Evolutionary conservation across 1,140 invertebrate genomes (phyloP), one percentile per base, ranked within the genome.

Genomic region (Drosophila nannoptera): DNA sequence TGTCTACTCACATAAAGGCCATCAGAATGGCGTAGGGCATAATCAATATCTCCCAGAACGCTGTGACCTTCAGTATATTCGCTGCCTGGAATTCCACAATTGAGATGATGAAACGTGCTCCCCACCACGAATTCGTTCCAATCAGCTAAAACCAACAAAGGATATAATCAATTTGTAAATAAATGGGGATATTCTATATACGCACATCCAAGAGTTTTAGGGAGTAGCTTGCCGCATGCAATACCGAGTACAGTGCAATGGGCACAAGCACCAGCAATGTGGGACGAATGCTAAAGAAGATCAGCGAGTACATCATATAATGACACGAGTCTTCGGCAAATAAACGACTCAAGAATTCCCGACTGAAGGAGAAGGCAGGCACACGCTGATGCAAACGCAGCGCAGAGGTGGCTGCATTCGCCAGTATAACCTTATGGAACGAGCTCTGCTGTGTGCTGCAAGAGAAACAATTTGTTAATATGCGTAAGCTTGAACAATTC

Each of bases 281-380:
- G 31, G 97, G 97, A 55, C 94, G 91, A 36, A 94, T 94, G 90
- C 96, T 97, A 69, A 98, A 92, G 89, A 99, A 99, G 77, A 99
- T 97, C 49, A 98, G 90, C 8, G 96, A 96, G 90, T 96, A 99
- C 89, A 99, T 93, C 55, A 99, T 91, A 89, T 99, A 99, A 90
- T 99, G 98, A 75, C 96, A 97, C 62, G 97, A 98, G 91, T 99
- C 98, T 90, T 99, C 98, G 43, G 94, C 78, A 68, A 98, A 91
- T 60, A 99, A 89, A 6, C 91, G 90, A 8, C 92, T 91, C 33
- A 98, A 90, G 89, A 97, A 99, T 88, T 96, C 94, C 66, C 94
- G 90, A 54, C 92, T 95, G 33, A 98, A 91, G 53, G 94, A 92
- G 65, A 98, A 94, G 52, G 92, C 90, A 14, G 96, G 96, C 52